Evolutionary conservation across 2,797 vertebrate genomes (phyloP).

Genomic region (Lycodopsis pacificus): DNA sequence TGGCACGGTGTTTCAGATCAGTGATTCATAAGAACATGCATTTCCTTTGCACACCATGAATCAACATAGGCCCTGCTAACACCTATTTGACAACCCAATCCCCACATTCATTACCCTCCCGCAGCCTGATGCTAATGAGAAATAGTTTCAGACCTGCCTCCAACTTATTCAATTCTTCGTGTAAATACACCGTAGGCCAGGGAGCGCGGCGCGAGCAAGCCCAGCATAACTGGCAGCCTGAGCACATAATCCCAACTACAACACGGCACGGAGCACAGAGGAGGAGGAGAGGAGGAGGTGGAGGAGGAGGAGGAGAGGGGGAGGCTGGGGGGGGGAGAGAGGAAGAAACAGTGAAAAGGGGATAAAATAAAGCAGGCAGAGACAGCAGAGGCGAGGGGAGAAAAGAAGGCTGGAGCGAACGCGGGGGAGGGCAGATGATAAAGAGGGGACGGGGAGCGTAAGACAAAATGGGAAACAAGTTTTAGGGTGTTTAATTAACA

Average conservation of each 20-base stretch:
- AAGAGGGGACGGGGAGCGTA: not conserved
- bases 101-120: slow-evolving; percentile 29
- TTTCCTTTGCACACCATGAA: slow-evolving; percentile 26
- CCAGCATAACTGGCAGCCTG: slow-evolving; percentile 60
- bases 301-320: not conserved
- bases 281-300: slow-evolving; percentile 39
- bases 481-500: not conserved
- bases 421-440: not conserved
- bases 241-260: slow-evolving; percentile 70
- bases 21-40: not conserved
- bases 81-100: slow-evolving; percentile 51
- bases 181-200: slow-evolving; percentile 52
- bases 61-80: slow-evolving; percentile 10
- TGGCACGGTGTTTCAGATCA: not conserved
- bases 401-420: not conserved
- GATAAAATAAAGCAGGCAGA: not conserved
- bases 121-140: slow-evolving; percentile 41
- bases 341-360: slow-evolving; percentile 4
- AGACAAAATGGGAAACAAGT: not conserved
- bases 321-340: not conserved
- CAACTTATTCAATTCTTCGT: slow-evolving; percentile 46
- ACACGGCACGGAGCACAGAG: slow-evolving; percentile 53
- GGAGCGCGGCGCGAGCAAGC: slow-evolving; percentile 26
- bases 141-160: slow-evolving; percentile 49
- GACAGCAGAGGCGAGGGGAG: slow-evolving; percentile 14